Percentiles rank a stretch among this genome's conserved stretches.
phyloP scores from a whole-genome alignment of 2,888 invertebrate genomes.

The Drosophila subsilvestris region DNA sequence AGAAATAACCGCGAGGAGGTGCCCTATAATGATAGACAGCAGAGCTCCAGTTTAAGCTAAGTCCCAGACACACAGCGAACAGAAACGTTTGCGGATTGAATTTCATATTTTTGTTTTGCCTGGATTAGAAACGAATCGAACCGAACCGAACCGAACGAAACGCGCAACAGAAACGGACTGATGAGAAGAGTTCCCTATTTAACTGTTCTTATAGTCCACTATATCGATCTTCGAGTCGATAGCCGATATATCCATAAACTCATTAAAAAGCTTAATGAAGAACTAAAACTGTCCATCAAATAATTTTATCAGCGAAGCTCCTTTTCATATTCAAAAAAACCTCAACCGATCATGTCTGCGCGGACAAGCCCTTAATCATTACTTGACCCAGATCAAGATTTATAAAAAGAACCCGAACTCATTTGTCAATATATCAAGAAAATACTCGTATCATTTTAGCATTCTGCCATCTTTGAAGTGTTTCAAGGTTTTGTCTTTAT shows the following conservation, averaged over 20 bases:
- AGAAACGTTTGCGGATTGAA: conserved; percentile 29
- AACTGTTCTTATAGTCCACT: conserved; percentile 75
- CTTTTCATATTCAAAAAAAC: conserved; percentile 45
- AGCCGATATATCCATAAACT: conserved; percentile 19
- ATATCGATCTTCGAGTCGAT: conserved; percentile 23
- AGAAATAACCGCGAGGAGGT: conserved; percentile 56
- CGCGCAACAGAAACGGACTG: conserved; percentile 64
- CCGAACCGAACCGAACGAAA: conserved; percentile 54
- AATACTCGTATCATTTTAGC: conserved; percentile 16
- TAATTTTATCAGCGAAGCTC: conserved; percentile 42
- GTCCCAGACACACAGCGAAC: conserved; percentile 30
- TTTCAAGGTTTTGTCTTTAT: conserved; percentile 32
- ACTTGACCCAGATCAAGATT: conserved; percentile 60
- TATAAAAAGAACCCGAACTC: conserved; percentile 43
- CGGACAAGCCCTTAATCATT: conserved; percentile 46
- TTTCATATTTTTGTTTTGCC: conserved; percentile 44
- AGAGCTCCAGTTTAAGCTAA: conserved; percentile 31
- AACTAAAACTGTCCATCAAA: conserved; percentile 57
- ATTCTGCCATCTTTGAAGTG: conserved; percentile 23
- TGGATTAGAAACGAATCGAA: background rate
- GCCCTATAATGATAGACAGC: conserved; percentile 56
- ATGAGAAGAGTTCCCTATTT: conserved; percentile 47
- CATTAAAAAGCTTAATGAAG: conserved; percentile 47
- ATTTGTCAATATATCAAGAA: conserved; percentile 63
- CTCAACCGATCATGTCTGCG: background rate